A percentile compares a stretch with the other conserved stretches of the same genome.
phyloP scores from a whole-genome alignment of 1,140 invertebrate species.

The Nomia melanderi region DNA sequence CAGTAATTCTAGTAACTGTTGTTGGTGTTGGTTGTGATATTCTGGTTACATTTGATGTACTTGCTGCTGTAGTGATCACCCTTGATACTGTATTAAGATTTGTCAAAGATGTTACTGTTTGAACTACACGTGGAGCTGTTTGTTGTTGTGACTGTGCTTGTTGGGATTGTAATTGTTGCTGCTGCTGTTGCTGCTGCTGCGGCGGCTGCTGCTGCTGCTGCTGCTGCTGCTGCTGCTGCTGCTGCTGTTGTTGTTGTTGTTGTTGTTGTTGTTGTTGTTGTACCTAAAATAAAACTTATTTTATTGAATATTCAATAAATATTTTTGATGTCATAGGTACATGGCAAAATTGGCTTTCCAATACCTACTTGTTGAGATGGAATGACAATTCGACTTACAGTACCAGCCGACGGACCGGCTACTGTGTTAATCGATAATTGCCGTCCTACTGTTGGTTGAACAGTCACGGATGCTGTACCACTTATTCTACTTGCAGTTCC shows the following conservation, averaged over 20 bases:
- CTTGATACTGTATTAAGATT: conserved; percentile 73
- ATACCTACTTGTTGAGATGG: conserved; percentile 73
- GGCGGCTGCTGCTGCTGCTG: too few relatives aligned
- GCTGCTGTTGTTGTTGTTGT: conserved; percentile 25
- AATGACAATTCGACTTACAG: conserved; percentile 77
- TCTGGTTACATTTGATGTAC: conserved; percentile 69
- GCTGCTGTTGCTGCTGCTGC: too few relatives aligned
- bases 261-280: conserved; percentile 37
- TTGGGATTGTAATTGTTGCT: conserved; percentile 60
- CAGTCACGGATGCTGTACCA: conserved; percentile 70
- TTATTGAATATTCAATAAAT: not conserved
- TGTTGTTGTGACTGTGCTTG: conserved; percentile 47
- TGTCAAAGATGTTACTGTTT: conserved; percentile 75
- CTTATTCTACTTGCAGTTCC: conserved; percentile 74
- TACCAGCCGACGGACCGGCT: conserved; percentile 65
- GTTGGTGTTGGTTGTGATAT: conserved; percentile 72
- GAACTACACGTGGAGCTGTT: conserved; percentile 70
- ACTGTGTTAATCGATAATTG: conserved; percentile 76
- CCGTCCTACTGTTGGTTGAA: conserved; percentile 67
- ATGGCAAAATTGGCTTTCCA: not conserved
- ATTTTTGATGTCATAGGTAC: not conserved
- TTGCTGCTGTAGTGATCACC: conserved; percentile 75
- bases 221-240: too few relatives aligned
- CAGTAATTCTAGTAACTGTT: conserved; percentile 74
- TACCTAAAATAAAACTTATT: not conserved